Percentiles rank a stretch among this genome's conserved stretches.
Evolutionary conservation across 2,797 vertebrate species (phyloP).

Genomic region (Tauraco hartlaubi): DNA sequence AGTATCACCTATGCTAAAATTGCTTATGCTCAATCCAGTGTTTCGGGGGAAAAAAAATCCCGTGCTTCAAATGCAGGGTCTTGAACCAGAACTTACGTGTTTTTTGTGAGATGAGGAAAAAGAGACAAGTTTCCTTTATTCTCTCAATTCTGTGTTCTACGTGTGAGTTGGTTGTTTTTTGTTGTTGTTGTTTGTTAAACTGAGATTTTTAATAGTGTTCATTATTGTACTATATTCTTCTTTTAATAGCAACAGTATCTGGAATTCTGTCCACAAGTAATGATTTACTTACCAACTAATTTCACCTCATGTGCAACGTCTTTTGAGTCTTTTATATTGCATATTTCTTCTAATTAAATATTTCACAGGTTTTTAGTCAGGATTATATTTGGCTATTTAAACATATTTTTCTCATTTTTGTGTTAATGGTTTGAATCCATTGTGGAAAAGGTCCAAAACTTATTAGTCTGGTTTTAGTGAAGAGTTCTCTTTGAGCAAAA

Average conservation of each 20-base stretch:
- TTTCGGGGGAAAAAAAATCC: background rate
- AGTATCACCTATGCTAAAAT: background rate
- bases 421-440: background rate
- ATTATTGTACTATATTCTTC: background rate
- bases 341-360: background rate
- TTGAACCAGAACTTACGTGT: fast-evolving
- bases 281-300: background rate
- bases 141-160: background rate
- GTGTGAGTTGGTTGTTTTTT: fast-evolving
- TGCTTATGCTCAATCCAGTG: background rate
- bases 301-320: background rate
- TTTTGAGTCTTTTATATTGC: background rate
- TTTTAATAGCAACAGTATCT: background rate
- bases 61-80: background rate
- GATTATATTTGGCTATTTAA: background rate
- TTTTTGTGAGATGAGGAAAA: background rate
- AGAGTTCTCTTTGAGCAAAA: background rate
- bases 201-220: background rate
- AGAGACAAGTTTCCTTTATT: background rate
- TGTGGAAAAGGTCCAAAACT: background rate
- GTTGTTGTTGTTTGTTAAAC: background rate
- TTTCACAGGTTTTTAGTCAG: background rate
- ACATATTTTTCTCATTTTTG: background rate
- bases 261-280: background rate
- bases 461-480: background rate